These are phyloP conservation scores for Poeciliopsis gracilis DNA, from an alignment of 2,797 vertebrate genomes.

Conservation along the genomic window DNA sequence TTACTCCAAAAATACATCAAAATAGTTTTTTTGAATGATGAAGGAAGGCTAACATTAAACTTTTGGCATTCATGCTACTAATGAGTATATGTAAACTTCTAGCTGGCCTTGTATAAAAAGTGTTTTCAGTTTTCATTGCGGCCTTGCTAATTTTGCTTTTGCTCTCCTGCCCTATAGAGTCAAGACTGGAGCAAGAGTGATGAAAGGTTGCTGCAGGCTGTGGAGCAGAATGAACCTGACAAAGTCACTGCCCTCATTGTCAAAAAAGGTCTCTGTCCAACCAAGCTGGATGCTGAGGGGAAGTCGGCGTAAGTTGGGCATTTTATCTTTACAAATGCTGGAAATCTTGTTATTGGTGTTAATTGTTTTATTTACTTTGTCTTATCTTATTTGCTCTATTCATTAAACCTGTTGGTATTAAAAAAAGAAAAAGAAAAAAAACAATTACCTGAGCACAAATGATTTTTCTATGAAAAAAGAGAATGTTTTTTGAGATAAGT, in stretches of 20 bases:
- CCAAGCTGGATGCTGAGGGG: slow-evolving; percentile 92
- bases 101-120: not conserved
- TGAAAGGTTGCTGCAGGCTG: slow-evolving; percentile 92
- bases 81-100: not conserved
- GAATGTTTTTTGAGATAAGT: not conserved
- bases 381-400: no score
- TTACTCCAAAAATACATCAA: not conserved
- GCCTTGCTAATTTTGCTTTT: slow-evolving; percentile 39
- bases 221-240: slow-evolving; percentile 93
- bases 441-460: not conserved
- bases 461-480: not conserved
- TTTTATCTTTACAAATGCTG: not conserved
- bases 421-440: not conserved
- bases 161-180: slow-evolving; percentile 76
- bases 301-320: slow-evolving; percentile 92
- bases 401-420: not conserved
- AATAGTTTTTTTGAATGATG: not conserved
- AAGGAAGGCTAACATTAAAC: not conserved
- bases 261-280: slow-evolving; percentile 93
- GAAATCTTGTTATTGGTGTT: not conserved
- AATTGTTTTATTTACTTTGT: slow-evolving; percentile 1
- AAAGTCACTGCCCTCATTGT: slow-evolving; percentile 90
- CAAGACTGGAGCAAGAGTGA: slow-evolving; percentile 97
- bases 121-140: slow-evolving; percentile 33
- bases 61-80: not conserved